These are phyloP conservation scores for Epicampocera succincta DNA, from an alignment of 2,888 invertebrate species.

Conservation along the genomic window DNA sequence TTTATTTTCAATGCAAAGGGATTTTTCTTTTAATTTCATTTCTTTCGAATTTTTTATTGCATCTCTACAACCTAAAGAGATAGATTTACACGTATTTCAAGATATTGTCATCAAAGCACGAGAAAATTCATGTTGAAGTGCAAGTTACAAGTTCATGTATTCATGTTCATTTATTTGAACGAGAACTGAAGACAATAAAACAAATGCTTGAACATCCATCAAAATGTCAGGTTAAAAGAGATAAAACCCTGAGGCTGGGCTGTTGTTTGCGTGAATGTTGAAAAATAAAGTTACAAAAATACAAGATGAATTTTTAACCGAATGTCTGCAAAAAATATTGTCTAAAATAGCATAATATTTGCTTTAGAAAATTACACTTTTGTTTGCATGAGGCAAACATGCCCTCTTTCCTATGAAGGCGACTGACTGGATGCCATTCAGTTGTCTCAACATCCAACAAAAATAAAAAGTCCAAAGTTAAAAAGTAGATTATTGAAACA, in stretches of 20 bases:
- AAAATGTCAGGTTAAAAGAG: constrained; percentile 64
- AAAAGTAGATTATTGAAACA: no score
- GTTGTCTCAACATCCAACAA: background rate
- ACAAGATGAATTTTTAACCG: no score
- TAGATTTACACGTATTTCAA: constrained; percentile 34
- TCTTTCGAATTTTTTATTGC: background rate
- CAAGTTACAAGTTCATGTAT: constrained; percentile 47
- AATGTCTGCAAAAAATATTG: no score
- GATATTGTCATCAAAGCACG: constrained; percentile 45
- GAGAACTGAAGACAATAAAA: constrained; percentile 59
- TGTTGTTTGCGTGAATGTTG: no score
- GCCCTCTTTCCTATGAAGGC: no score
- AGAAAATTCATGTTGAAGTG: constrained; percentile 35
- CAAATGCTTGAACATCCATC: constrained; percentile 71
- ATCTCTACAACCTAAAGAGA: constrained; percentile 9
- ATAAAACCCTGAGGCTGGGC: constrained; percentile 18
- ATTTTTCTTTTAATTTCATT: constrained; percentile 1
- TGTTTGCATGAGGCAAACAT: no score
- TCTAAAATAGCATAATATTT: no score
- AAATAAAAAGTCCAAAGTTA: background rate
- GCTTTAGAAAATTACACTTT: no score
- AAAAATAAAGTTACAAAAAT: background rate
- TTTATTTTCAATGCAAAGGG: constrained; percentile 31
- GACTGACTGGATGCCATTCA: no score
- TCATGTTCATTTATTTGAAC: constrained; percentile 28